Base-by-base conservation (phyloP, 2,888 invertebrate species). In the Dorcus parallelipipedus region DNA sequence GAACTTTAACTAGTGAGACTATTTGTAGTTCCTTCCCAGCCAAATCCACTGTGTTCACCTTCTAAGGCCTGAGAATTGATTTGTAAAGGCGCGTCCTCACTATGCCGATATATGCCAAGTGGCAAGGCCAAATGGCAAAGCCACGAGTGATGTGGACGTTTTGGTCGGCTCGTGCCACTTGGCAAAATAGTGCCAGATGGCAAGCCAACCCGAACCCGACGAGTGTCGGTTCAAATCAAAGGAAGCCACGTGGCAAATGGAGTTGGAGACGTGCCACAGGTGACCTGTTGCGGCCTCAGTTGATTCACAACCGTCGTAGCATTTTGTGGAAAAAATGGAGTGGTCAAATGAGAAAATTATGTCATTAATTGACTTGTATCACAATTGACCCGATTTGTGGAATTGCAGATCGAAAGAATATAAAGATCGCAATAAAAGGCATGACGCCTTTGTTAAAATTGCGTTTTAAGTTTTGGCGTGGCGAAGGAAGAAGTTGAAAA, bases 401-500 rank as follows among this genome's bases (percentile, higher is more conserved):
- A n/a, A n/a, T n/a, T n/a, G n/a, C n/a, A n/a, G n/a, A n/a, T 14
- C 14, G 14, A 14, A 14, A 14, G 14, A 14, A 14, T 14, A 14
- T 14, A 14, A 14, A 14, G 14, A 14, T 14, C 14, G 14, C 14
- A 14, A 14, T 14, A 14, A 14, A 40, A 49, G 33, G 26, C 41
- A 41, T 10, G 48, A 55, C 38, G 54, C 59, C 14, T 38, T 55
- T 3, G 3, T 42, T 20, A 50, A 55, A 59, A 55, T 59, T 45
- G 51, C n/a, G n/a, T 40, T 7, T 52, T 14, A 2, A 54, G n/a
- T 52, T 51, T 59, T 38, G 52, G 48, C 10, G 3, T 55, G 33
- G 41, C 3, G n/a, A 59, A 59, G 38, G 45, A 55, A n/a, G 54
- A 49, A 49, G 33, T 54, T 39, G 54, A 58, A 55, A 50, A n/a